Percentiles rank a stretch among this genome's conserved stretches.
These are phyloP conservation scores for Caenorhabditis drosophilae DNA, from an alignment of 2,888 invertebrate genomes.

Conservation along the genomic window DNA sequence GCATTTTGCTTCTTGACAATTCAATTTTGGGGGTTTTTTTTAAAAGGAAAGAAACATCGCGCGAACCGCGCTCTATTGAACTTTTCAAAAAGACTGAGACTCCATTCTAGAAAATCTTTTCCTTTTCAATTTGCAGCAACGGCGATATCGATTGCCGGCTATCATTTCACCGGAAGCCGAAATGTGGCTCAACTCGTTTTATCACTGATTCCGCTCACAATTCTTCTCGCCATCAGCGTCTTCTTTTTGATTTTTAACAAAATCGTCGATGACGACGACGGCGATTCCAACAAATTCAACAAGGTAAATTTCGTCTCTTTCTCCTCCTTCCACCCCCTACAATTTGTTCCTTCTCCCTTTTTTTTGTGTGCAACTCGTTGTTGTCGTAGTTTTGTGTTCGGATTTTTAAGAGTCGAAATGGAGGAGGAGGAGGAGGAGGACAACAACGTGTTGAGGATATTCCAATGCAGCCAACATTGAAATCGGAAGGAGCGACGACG, in stretches of 20 bases:
- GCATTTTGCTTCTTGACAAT: too few species aligned
- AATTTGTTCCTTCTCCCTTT: not conserved
- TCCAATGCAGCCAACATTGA: slow-evolving; percentile 28
- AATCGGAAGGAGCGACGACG: slow-evolving; percentile 19
- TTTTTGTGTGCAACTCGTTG: too few species aligned
- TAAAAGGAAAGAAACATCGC: too few species aligned
- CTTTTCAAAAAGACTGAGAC: not conserved
- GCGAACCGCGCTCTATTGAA: slow-evolving; percentile 5
- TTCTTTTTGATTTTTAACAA: slow-evolving; percentile 33
- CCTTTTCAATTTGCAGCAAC: slow-evolving; percentile 33
- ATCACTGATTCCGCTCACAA: slow-evolving; percentile 31
- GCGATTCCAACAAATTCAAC: slow-evolving; percentile 18
- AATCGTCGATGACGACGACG: slow-evolving; percentile 17
- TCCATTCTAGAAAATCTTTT: not conserved
- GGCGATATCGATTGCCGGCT: slow-evolving; percentile 43
- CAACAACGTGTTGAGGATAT: slow-evolving; percentile 21
- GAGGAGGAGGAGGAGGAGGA: too few species aligned
- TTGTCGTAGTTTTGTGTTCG: too few species aligned
- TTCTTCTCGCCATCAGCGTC: slow-evolving; percentile 28
- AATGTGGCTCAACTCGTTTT: slow-evolving; percentile 27
- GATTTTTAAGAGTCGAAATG: too few species aligned
- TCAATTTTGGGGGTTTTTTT: too few species aligned
- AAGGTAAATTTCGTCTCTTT: too few species aligned
- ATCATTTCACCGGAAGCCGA: slow-evolving; percentile 29
- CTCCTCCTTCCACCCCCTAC: too few species aligned